Evolutionary conservation across 2,797 vertebrate species (phyloP).

Genomic region (Falco cherrug): DNA sequence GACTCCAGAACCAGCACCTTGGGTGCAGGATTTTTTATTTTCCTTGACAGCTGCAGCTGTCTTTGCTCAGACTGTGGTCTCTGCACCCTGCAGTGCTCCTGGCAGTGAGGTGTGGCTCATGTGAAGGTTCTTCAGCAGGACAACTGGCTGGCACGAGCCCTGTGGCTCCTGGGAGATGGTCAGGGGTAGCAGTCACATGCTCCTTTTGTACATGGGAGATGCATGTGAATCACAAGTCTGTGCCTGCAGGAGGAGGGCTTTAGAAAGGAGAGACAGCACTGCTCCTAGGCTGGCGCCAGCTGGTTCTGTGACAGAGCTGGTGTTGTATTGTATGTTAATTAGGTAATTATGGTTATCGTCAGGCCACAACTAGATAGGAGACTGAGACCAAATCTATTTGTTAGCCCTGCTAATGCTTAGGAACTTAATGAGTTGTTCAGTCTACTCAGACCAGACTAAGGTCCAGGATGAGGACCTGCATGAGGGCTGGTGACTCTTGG

Average conservation of each 20-base stretch:
- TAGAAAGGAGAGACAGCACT: neutral
- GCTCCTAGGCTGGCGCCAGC: neutral
- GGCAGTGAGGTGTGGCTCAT: neutral
- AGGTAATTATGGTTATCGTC: neutral
- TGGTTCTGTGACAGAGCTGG: neutral
- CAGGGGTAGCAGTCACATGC: fast-evolving
- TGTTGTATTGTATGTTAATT: slow-evolving; percentile 1
- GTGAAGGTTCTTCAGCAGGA: neutral
- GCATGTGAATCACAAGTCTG: neutral
- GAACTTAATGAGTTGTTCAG: neutral
- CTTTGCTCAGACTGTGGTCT: neutral
- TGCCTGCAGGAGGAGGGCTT: neutral
- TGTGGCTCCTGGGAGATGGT: no score
- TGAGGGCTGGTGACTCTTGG: neutral
- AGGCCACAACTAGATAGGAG: neutral
- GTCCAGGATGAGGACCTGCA: neutral
- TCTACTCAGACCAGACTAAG: neutral
- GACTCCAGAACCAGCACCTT: neutral
- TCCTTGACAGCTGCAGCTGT: no score
- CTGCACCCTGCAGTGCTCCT: neutral
- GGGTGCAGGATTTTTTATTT: neutral
- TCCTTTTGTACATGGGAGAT: neutral
- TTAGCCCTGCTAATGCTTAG: neutral
- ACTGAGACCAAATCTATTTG: neutral
- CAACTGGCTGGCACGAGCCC: neutral